These are phyloP conservation scores for Macrotis lagotis DNA, from an alignment of 2,113 vertebrate species.

Conservation along the genomic window DNA sequence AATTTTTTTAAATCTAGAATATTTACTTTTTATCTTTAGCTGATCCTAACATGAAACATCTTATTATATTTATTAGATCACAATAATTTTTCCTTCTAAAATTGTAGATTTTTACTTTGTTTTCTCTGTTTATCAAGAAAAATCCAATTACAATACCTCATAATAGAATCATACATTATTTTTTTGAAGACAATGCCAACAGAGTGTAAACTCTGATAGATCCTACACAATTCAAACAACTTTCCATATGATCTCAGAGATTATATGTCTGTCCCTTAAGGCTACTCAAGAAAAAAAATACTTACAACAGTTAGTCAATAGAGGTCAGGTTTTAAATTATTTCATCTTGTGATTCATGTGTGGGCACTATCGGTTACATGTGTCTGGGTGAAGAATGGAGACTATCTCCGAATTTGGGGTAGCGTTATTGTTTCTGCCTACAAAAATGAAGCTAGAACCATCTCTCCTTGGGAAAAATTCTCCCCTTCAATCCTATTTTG, in stretches of 20 bases:
- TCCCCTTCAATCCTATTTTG: neutral
- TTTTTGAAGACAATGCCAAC: neutral
- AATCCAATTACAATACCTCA: neutral
- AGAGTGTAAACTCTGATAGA: neutral
- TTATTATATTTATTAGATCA: neutral
- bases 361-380: neutral
- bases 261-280: neutral
- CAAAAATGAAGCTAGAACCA: neutral
- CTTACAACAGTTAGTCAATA: neutral
- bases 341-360: neutral
- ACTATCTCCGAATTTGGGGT: rapidly evolving
- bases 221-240: neutral
- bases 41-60: neutral
- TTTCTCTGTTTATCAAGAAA: neutral
- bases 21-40: neutral
- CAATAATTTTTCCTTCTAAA: neutral
- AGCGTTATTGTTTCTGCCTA: neutral
- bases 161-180: neutral
- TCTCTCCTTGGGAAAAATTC: neutral
- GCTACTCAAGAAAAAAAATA: too few species aligned
- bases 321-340: neutral
- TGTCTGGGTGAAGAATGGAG: neutral
- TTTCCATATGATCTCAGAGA: neutral
- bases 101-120: neutral
- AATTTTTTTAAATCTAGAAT: neutral